Evolutionary conservation across 2,797 vertebrate genomes (phyloP), one percentile per base, ranked within the genome.

Genomic region (Calcarius lapponicus): DNA sequence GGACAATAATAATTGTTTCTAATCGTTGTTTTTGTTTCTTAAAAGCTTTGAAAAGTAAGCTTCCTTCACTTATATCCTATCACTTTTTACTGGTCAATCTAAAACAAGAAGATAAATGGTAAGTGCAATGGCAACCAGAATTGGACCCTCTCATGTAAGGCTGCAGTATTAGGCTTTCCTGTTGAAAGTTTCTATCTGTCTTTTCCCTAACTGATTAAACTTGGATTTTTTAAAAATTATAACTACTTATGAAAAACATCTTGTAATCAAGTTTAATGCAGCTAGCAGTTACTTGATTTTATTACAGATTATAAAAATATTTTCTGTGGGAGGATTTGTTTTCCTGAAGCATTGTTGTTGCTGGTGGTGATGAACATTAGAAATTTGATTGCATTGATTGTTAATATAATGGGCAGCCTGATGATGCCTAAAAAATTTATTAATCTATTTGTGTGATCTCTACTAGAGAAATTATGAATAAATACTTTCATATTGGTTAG

Each of bases 41-140:
- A 92, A 94, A 97, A 97, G 86, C 80, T 96, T 97, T 96, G 90
- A 96, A 95, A 96, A 95, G 73, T 97, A 97, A 94, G 53, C 90
- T 93, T 80, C 87, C 42, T 96, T 97, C 85, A 73, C 53, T 95
- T 96, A 81, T 62, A 54, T 94, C 43, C 60, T 96, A 71, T 94
- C 66, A 69, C 54, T 90, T 97, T 97, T 96, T 94, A 97, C 80
- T 95, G 81, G 93, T 97, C 85, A 96, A 5, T 97, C 56, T 97
- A 93, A 97, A 96, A 89, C 93, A 61, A 94, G 81, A 91, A 95
- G 64, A 86, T 91, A 95, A 94, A 96, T 96, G 97, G 97, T 98
- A 98, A 98, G 96, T 98, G 92, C 73, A 40, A 3, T 36, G 34
- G 56, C 56, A 87, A 31, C 29, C 36, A 66, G 56, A 89, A 18